A percentile compares a stretch with the other conserved stretches of the same genome.
phyloP scores from a whole-genome alignment of 2,113 vertebrate species.

The Thamnaconus septentrionalis region DNA sequence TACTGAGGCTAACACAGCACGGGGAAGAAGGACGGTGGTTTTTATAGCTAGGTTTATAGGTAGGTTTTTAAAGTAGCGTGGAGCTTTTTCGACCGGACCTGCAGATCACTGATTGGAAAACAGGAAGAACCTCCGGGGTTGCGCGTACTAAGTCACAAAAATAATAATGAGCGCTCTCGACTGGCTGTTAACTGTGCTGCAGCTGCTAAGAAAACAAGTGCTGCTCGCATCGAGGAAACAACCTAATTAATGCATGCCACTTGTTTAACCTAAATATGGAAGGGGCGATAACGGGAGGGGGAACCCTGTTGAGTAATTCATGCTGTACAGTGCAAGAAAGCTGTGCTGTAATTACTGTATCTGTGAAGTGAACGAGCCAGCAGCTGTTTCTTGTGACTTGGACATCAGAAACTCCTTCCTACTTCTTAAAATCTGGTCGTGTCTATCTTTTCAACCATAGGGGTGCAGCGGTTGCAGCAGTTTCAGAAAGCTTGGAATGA shows the following conservation, averaged over 20 bases:
- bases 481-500: too few species aligned
- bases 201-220: neutral
- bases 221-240: constrained; percentile 32
- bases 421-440: too few species aligned
- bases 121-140: neutral
- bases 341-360: constrained; percentile 27
- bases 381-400: constrained; percentile 25
- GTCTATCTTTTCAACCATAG: too few species aligned
- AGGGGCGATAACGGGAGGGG: constrained; percentile 27
- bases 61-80: neutral
- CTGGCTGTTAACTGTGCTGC: too few species aligned
- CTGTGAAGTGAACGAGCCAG: constrained; percentile 39
- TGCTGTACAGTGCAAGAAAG: constrained; percentile 9
- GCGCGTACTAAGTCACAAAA: neutral
- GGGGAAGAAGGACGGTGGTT: too few species aligned
- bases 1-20: neutral
- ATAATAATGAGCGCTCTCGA: too few species aligned
- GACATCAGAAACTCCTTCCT: constrained; percentile 4
- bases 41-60: too few species aligned
- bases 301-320: constrained; percentile 30
- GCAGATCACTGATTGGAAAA: neutral
- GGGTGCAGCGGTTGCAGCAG: too few species aligned
- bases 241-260: constrained; percentile 31
- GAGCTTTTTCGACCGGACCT: neutral
- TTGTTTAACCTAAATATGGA: constrained; percentile 32